Base-by-base conservation (phyloP, 2,113 vertebrate species). In the Bothrops jararaca region DNA sequence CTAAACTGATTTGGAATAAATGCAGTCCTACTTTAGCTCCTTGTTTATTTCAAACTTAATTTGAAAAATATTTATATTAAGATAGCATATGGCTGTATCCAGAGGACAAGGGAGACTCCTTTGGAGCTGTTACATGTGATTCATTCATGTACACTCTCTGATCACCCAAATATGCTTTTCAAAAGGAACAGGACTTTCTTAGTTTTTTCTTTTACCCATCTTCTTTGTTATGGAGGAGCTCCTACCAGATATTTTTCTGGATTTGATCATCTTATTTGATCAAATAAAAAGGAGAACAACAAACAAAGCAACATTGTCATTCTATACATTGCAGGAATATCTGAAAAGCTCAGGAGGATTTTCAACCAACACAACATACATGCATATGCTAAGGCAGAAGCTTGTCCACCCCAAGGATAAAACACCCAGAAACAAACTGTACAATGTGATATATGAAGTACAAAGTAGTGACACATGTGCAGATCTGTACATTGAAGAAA, bases 21-120 rank as follows among this genome's bases (percentile, higher is more conserved):
- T 45, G 22, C 26, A 86, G 10, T 34, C 80, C 48, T 91, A 86
- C 58, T 58, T 86, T 86, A 85, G 18, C 24, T 48, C 53, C 90
- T 42, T 91, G 23, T 91, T 90, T 50, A 91, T 91, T 56, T 91
- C 34, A 29, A 91, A 57, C 13, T 48, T 56, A 57, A 26, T 91
- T 34, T 80, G 29, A 80, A 90, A 80, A 90, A 80, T 80, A 50
- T 39, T 60, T 57, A 48, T 11, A 54, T 29, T 50, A 86, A 29
- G 20, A 8, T 60, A 24, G 42, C 74, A 29, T 56, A 45, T 91
- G 39, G 48, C 57, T 86, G 10, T 34, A 50, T 86, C 9, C 18
- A 24, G 23, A 29, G 45, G 26, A 29, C 15, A 52, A 74, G 52
- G 15, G 64, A 34, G 20, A 23, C 23, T 11, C 3, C 3, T 23